Conservation (phyloP, 2,888 invertebrate genomes). For the Hetaerina titia region DNA sequence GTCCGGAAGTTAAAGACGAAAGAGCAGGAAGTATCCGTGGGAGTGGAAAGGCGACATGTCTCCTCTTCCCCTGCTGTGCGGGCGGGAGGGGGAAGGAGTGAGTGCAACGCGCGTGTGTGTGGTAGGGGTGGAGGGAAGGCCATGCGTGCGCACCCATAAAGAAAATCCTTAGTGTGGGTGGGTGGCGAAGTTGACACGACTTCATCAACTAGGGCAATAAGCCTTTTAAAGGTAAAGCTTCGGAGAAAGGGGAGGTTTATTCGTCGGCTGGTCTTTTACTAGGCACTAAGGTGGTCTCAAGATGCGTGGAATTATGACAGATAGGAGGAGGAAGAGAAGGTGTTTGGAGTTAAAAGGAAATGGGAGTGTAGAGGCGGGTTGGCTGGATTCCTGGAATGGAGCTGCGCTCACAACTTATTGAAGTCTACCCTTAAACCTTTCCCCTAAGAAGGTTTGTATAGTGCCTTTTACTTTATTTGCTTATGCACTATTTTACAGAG, state of each 20-base stretch:
- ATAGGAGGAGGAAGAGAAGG: too few species aligned
- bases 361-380: background rate
- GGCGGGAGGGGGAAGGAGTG: background rate
- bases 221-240: background rate
- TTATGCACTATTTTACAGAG: too few species aligned
- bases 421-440: too few species aligned
- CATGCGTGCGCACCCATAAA: background rate
- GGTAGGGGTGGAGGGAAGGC: background rate
- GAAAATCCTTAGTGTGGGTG: background rate
- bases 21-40: background rate
- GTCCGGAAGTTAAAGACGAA: background rate
- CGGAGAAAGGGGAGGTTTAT: too few species aligned
- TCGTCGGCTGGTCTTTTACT: too few species aligned
- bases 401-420: too few species aligned
- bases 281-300: too few species aligned
- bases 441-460: too few species aligned
- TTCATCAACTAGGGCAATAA: constrained; percentile 20
- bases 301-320: too few species aligned
- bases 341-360: too few species aligned
- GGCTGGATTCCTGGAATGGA: too few species aligned
- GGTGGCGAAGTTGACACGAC: background rate
- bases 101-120: background rate
- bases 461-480: too few species aligned
- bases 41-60: background rate
- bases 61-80: background rate